A percentile compares a stretch with the other conserved stretches of the same genome.
These are phyloP conservation scores for Anser cygnoides DNA, from an alignment of 2,113 vertebrate species.

Conservation along the genomic window DNA sequence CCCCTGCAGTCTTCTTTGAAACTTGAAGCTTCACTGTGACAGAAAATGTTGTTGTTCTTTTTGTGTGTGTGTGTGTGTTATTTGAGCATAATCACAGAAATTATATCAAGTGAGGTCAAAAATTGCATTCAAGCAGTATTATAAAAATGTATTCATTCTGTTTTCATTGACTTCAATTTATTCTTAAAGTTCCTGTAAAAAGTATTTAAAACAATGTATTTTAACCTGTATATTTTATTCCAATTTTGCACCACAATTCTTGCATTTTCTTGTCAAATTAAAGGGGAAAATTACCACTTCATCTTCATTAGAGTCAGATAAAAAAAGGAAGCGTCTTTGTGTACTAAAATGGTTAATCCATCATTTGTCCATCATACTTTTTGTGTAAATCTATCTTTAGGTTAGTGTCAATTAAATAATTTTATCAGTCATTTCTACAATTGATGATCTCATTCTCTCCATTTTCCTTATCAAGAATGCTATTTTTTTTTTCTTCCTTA, in stretches of 20 bases:
- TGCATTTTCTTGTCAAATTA: background rate
- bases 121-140: background rate
- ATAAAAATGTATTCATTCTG: background rate
- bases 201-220: background rate
- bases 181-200: background rate
- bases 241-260: background rate
- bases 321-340: background rate
- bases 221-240: background rate
- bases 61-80: background rate
- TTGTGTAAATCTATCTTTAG: background rate
- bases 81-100: background rate
- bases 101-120: background rate
- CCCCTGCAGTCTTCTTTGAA: background rate
- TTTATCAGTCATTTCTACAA: background rate
- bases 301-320: background rate
- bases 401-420: conserved; percentile 11
- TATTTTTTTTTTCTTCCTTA: background rate
- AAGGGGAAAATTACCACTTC: background rate
- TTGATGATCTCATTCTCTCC: background rate
- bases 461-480: background rate
- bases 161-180: background rate
- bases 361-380: background rate
- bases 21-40: background rate
- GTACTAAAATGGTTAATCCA: background rate
- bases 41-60: background rate